Evolutionary conservation across 2,888 invertebrate genomes (phyloP).

Genomic region (Anoncus sp.): DNA sequence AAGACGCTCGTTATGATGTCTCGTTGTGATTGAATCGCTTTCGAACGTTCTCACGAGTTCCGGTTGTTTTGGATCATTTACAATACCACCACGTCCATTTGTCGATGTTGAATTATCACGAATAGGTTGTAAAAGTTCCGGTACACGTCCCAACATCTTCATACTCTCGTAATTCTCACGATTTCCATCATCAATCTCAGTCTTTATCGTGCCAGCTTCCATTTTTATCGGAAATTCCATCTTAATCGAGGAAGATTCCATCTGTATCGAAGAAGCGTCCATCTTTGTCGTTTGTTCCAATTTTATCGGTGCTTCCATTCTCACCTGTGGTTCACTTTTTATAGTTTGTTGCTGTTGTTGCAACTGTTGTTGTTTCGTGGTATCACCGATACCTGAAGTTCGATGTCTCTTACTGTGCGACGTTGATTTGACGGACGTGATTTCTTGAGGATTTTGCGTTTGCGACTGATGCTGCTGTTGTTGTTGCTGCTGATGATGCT

Average conservation of each 20-base stretch:
- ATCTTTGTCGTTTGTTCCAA: not conserved
- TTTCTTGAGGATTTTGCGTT: conserved; percentile 55
- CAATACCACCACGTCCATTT: conserved; percentile 60
- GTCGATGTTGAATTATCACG: conserved; percentile 72
- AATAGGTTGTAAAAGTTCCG: conserved; percentile 76
- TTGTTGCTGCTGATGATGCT: conserved; percentile 16
- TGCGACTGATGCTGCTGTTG: conserved; percentile 41
- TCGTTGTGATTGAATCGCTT: conserved; percentile 76
- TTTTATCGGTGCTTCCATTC: conserved; percentile 45
- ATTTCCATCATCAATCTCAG: conserved; percentile 63
- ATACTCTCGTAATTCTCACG: conserved; percentile 71
- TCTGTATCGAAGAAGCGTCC: conserved; percentile 57
- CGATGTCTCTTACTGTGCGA: conserved; percentile 73
- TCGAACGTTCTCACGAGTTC: conserved; percentile 76
- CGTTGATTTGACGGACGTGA: conserved; percentile 23
- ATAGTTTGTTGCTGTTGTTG: no score
- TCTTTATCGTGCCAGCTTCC: no score
- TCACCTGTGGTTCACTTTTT: conserved; percentile 17
- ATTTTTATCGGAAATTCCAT: conserved; percentile 7
- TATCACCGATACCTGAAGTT: conserved; percentile 67
- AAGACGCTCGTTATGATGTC: conserved; percentile 73
- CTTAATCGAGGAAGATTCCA: conserved; percentile 51
- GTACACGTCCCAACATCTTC: conserved; percentile 76
- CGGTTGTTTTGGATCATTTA: conserved; percentile 72
- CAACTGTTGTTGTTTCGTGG: conserved; percentile 9